A percentile compares a stretch with the other conserved stretches of the same genome.
Conservation (phyloP, 1,140 invertebrate species). For the Formica exsecta region DNA sequence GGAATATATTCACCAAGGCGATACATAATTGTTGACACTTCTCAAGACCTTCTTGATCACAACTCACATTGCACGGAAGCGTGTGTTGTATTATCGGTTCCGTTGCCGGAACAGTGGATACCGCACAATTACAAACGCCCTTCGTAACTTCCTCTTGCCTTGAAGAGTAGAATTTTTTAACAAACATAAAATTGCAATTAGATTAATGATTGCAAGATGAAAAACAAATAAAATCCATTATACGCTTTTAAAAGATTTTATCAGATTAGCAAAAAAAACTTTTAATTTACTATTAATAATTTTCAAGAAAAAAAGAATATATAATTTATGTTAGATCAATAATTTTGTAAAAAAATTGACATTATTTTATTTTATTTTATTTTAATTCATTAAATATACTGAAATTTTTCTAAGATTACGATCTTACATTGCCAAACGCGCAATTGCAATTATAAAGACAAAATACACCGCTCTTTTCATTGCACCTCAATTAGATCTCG, state of each 20-base stretch:
- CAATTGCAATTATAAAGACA: slow-evolving; percentile 30
- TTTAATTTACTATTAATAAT: slow-evolving; percentile 3
- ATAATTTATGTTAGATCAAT: not conserved
- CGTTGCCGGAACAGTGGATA: slow-evolving; percentile 53
- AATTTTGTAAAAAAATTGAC: not conserved
- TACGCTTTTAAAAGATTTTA: not conserved
- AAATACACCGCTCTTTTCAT: slow-evolving; percentile 35
- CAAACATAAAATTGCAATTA: slow-evolving; percentile 2
- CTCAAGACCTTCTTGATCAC: slow-evolving; percentile 65
- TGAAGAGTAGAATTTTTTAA: slow-evolving; percentile 6
- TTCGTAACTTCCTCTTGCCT: slow-evolving; percentile 44
- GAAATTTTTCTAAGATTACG: not conserved
- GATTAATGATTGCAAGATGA: not conserved
- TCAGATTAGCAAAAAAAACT: not conserved
- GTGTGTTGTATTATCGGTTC: slow-evolving; percentile 73
- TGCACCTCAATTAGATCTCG: slow-evolving; percentile 13
- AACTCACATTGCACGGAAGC: slow-evolving; percentile 69
- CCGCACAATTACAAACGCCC: slow-evolving; percentile 71
- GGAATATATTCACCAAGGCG: slow-evolving; percentile 66
- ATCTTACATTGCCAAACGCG: slow-evolving; percentile 59
- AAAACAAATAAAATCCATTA: slow-evolving; percentile 17
- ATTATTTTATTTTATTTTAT: slow-evolving; percentile 2
- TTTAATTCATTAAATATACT: not conserved
- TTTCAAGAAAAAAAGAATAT: not conserved
- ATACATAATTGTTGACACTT: slow-evolving; percentile 71